These are phyloP conservation scores for Electrona antarctica DNA, from an alignment of 2,113 vertebrate species.

Conservation along the genomic window DNA sequence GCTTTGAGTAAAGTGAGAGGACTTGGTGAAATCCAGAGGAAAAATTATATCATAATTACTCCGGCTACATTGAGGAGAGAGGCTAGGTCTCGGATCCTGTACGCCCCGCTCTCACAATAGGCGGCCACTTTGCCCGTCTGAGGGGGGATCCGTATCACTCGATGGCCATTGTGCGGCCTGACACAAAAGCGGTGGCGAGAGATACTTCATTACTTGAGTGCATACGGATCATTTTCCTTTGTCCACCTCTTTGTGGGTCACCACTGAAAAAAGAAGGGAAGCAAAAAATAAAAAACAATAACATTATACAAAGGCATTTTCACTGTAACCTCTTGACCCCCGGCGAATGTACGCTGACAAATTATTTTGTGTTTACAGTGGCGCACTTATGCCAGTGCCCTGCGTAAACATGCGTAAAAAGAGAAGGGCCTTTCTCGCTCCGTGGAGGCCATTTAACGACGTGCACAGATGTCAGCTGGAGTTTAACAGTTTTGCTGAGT, in stretches of 20 bases:
- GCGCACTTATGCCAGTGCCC: conserved; percentile 53
- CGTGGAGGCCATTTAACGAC: conserved; percentile 50
- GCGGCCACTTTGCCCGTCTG: conserved; percentile 56
- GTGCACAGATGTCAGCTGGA: conserved; percentile 58
- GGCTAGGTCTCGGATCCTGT: conserved; percentile 32
- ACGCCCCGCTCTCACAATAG: conserved; percentile 51
- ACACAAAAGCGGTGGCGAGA: conserved; percentile 51
- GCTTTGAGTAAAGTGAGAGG: conserved; percentile 71
- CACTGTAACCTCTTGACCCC: conserved; percentile 45
- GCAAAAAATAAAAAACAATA: not conserved
- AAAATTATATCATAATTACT: conserved; percentile 72
- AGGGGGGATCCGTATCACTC: conserved; percentile 68
- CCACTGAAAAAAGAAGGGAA: not conserved
- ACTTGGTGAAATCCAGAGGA: conserved; percentile 58
- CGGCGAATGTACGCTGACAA: conserved; percentile 12
- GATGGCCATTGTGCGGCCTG: conserved; percentile 41
- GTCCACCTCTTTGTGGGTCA: conserved; percentile 22
- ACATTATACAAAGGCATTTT: conserved; percentile 25
- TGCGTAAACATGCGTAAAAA: conserved; percentile 56
- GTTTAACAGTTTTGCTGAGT: conserved; percentile 66
- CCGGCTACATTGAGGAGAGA: conserved; percentile 31
- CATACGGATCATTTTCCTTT: conserved; percentile 50
- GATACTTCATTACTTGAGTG: conserved; percentile 55
- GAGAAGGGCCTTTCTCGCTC: conserved; percentile 48
- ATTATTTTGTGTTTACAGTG: conserved; percentile 46